Base-by-base conservation (phyloP, 1,140 invertebrate species). In the Sesamia nonagrioides region DNA sequence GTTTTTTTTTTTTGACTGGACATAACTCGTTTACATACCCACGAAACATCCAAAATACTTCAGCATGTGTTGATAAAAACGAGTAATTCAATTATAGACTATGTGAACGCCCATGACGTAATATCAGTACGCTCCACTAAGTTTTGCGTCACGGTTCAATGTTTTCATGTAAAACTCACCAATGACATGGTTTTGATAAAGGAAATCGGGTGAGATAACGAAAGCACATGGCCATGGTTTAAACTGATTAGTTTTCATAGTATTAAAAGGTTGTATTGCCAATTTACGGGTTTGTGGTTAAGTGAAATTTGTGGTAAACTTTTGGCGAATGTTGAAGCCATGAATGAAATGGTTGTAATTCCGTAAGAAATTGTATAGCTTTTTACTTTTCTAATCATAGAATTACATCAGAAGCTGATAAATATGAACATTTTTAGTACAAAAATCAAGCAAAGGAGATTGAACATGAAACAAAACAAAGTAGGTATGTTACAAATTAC, bases 121-220 rank as follows among this genome's bases (percentile, higher is more conserved):
- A 48, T 50, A 13, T 5, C 50, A 15, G 27, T 9, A 17, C 45
- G 45, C 42, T 33, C 17, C 42, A 50, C 42, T 48, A 21, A 17
- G 7, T 21, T 15, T 48, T 50, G 8, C 63, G 66, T 50, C 66
- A 69, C 21, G 13, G 21, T 50, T 48, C 4, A 27, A 27, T 21
- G 21, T 48, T 48, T 33, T 66, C 37, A 42, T 50, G 21, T 33
- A 33, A 48, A 69, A 21, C 18, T 27, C 8, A 68, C 18, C 18
- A 48, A n/a, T 13, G 8, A 68, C 63, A 48, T 27, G 63, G 7
- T 69, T 69, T n/a, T 50, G 42, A 69, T 69, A 69, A 50, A 33
- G 40, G 17, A 48, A 50, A 45, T 33, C 66, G 42, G 6, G 13
- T 21, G 6, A 8, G 42, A 69, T 69, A 48, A 33, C 66, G 18